Evolutionary conservation across 2,888 invertebrate species (phyloP), one percentile per base, ranked within the genome.

Genomic region (Timandra comae): DNA sequence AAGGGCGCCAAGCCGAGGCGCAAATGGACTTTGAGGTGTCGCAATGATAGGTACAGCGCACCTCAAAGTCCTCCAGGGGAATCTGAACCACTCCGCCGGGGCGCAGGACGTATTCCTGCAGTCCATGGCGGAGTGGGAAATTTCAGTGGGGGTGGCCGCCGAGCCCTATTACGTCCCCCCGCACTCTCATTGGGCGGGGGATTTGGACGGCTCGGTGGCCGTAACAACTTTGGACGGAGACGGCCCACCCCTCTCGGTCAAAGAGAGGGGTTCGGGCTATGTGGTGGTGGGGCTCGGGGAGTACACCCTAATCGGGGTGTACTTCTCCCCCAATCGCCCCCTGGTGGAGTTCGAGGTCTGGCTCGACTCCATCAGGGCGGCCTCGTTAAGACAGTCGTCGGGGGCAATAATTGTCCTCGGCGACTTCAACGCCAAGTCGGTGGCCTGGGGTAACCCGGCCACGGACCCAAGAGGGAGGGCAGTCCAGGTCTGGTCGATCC

Each of bases 341-440:
- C 30, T 49, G 2, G 27, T 38, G 0, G 46, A 55, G 2, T 52
- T 48, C 5, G 49, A 51, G 25, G 8, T n/a, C n/a, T n/a, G n/a
- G n/a, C n/a, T n/a, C n/a, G 2, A 3, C 38, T 42, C 4, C 37
- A 9, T 2, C 8, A 9, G 9, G 6, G 4, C 6, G 6, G 3
- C 16, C 16, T 3, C 16, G 3, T 6, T 16, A 48, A 1, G 32
- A 20, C 4, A 7, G 46, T n/a, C n/a, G n/a, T n/a, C 0, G 34
- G 34, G 2, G 12, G 27, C 7, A 40, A 5, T 30, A 7, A 5
- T 30, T 3, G 13, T 23, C 23, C n/a, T 9, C 9, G 23, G 23
- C 1, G 47, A 47, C 21, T 27, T 46, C 11, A 50, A 50, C 9
- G 44, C 49, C 1, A 47, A 47, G 19, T 44, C 41, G 8, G 3